Base-by-base conservation (phyloP, 1,140 invertebrate species). In the Bombus superbus region DNA sequence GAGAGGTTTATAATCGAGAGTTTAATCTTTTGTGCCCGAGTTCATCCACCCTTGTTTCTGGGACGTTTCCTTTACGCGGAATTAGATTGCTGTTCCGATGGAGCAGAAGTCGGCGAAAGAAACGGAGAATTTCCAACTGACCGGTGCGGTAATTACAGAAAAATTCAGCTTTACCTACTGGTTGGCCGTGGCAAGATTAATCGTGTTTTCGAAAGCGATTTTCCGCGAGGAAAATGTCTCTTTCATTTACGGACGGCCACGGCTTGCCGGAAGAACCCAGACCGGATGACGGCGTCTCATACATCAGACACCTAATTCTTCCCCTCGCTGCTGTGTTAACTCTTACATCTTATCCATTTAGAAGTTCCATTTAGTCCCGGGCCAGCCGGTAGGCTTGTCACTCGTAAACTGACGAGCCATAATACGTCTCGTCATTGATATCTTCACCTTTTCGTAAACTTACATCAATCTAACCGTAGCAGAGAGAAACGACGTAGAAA, bases 291-390 rank as follows among this genome's bases (percentile, higher is more conserved):
- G 86, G 79, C 71, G 84, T 83, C 87, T 92, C 88, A 92, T 92
- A 92, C 86, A 92, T 91, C 90, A 92, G 91, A 89, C 84, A 90
- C 89, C 89, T 92, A 93, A 93, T 92, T 93, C 90, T 90, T 89
- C 81, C 86, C 89, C 90, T 89, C 87, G 77, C 53, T 85, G 69
- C 73, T 88, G 83, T 86, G 86, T 93, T 92, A 93, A 93, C 91
- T 93, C 91, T 91, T 93, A 92, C 92, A 93, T 93, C 89, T 92
- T 93, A 93, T 92, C 93, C 93, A 93, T 93, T 93, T 94, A 93
- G 93, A 93, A 93, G 92, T 93, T 93, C 91, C 92, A 92, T 93
- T 92, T 92, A 81, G 88, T 87, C 81, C 66, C 73, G 78, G 32
- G 9, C 74, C 72, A 81, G 42, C 40, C 83, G 72, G 53, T 80